These are phyloP conservation scores for Eriocheir sinensis DNA, from an alignment of 1,140 invertebrate species.

Conservation along the genomic window DNA sequence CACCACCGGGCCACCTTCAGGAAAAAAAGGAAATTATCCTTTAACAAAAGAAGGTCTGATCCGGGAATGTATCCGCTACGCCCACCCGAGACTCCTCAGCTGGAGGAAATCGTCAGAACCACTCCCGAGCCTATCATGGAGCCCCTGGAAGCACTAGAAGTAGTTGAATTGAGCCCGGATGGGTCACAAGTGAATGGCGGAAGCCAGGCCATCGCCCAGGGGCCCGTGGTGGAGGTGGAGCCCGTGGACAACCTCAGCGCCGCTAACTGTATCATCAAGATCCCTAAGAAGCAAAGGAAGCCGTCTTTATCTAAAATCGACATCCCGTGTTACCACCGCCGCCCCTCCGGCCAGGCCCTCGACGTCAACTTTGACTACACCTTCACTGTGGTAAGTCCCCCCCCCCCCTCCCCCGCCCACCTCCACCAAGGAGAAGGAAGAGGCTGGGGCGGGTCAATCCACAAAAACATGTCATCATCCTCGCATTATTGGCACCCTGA, in stretches of 20 bases:
- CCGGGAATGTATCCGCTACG: not conserved
- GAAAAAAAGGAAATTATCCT: constrained; percentile 52
- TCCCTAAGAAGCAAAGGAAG: constrained; percentile 69
- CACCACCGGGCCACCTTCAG: constrained; percentile 63
- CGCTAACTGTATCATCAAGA: constrained; percentile 74
- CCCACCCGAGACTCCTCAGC: not conserved
- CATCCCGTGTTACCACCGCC: constrained; percentile 71
- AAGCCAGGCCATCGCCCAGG: not conserved
- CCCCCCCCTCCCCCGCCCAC: too few species aligned
- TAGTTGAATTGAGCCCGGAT: not conserved
- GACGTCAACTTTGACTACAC: constrained; percentile 76
- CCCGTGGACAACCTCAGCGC: constrained; percentile 56
- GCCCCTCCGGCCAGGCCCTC: constrained; percentile 68
- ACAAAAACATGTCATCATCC: too few species aligned
- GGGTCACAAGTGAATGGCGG: constrained; percentile 38
- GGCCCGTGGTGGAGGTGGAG: constrained; percentile 45
- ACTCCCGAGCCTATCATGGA: not conserved
- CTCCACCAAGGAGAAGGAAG: too few species aligned
- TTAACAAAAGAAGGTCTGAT: constrained; percentile 17
- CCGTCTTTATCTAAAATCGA: constrained; percentile 71
- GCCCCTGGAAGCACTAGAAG: not conserved
- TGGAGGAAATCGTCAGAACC: not conserved
- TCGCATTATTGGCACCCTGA: too few species aligned
- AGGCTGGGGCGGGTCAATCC: too few species aligned
- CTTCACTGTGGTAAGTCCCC: constrained; percentile 71